phyloP scores from a whole-genome alignment of 2,113 vertebrate species.

The Lutjanus erythropterus region DNA sequence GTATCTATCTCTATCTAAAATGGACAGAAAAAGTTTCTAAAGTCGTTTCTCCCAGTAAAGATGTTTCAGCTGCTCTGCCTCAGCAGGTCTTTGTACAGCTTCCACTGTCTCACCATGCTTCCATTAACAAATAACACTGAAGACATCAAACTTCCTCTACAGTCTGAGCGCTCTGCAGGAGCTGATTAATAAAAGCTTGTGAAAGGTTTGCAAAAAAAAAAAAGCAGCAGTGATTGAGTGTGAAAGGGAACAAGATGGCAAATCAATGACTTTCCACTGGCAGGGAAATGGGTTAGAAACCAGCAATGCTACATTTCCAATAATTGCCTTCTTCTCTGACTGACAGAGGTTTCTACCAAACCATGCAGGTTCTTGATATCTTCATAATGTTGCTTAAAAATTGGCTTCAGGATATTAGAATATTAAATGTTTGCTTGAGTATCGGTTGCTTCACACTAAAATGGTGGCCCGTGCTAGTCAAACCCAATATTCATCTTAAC shows the following conservation, averaged over 20 bases:
- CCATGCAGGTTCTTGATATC: neutral
- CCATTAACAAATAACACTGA: neutral
- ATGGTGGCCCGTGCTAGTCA: neutral
- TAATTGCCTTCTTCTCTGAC: slow-evolving; percentile 4
- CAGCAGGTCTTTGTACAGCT: neutral
- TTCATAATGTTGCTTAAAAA: neutral
- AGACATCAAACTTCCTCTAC: neutral
- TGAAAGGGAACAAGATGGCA: slow-evolving; percentile 19
- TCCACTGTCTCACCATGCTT: neutral
- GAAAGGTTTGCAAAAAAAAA: slow-evolving; percentile 11
- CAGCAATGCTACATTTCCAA: neutral
- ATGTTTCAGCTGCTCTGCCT: neutral
- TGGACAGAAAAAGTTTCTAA: too few relatives aligned
- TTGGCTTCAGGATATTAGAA: neutral
- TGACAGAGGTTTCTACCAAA: neutral
- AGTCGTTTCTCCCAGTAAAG: neutral
- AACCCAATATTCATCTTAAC: neutral
- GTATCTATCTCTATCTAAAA: too few relatives aligned
- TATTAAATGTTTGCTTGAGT: neutral
- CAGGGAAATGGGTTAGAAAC: slow-evolving; percentile 22
- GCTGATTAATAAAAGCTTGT: neutral
- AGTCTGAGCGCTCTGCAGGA: neutral
- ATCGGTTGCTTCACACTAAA: slow-evolving; percentile 1
- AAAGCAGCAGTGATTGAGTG: slow-evolving; percentile 12
- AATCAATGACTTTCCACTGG: slow-evolving; percentile 28